Percentiles rank a stretch among this genome's conserved stretches.
Conservation (phyloP, 92 coral and sea anemone species). For the Pocillopora grandis region DNA sequence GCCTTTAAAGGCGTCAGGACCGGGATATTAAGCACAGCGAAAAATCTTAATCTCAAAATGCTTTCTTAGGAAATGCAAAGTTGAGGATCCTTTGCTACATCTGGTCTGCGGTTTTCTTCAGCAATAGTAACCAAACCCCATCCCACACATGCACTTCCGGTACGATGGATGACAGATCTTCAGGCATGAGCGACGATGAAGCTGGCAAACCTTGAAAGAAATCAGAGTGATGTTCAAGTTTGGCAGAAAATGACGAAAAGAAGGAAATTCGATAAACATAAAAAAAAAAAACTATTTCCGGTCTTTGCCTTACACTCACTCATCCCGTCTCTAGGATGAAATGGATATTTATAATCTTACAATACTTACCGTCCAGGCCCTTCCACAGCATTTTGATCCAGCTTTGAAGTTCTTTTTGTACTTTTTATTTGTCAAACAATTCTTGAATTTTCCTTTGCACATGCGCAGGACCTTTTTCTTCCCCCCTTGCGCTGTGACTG, state of each 20-base stretch:
- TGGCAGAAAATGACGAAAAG: not conserved
- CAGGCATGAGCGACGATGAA: conserved; percentile 9
- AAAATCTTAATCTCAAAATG: not conserved
- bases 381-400: conserved; percentile 35
- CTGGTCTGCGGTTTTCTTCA: not conserved
- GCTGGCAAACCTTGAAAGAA: conserved; percentile 23
- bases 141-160: conserved; percentile 28
- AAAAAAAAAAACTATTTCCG: no score
- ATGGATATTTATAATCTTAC: not conserved
- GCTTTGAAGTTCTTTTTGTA: not conserved
- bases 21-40: not conserved
- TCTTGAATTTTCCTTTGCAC: conserved; percentile 14
- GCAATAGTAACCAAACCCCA: conserved; percentile 16
- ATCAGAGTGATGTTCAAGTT: not conserved
- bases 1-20: not conserved
- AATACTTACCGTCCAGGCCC: conserved; percentile 36
- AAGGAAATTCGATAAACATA: not conserved
- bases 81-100: not conserved
- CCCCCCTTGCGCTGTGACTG: not conserved
- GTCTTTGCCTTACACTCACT: not conserved
- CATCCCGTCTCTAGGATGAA: not conserved
- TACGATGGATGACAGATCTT: not conserved
- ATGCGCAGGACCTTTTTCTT: conserved; percentile 19
- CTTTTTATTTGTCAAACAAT: not conserved
- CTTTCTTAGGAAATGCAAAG: not conserved